These are phyloP conservation scores for Thymallus thymallus DNA, from an alignment of 2,113 vertebrate genomes.

Conservation along the genomic window DNA sequence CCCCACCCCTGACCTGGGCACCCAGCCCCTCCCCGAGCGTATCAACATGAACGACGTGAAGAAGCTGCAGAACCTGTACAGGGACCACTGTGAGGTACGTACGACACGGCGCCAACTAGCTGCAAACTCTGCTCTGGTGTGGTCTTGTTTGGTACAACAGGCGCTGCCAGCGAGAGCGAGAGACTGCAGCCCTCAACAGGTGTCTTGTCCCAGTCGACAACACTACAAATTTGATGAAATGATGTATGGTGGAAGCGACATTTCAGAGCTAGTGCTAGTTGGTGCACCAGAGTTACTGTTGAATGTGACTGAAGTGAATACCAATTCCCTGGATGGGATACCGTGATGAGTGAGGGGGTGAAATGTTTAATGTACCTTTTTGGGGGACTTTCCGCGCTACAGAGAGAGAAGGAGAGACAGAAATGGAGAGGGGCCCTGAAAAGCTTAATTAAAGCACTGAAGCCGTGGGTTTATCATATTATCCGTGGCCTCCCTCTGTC, in stretches of 20 bases:
- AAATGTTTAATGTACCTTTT: neutral
- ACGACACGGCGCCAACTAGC: neutral
- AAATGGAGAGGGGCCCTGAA: neutral
- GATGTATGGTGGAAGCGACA: constrained; percentile 2
- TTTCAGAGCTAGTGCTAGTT: constrained; percentile 12
- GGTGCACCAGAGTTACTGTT: neutral
- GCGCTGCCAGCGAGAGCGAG: neutral
- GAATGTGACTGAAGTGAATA: constrained; percentile 20
- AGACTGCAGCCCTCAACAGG: constrained; percentile 18
- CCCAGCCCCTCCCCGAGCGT: constrained; percentile 79
- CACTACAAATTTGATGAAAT: too few species aligned
- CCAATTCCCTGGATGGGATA: constrained; percentile 6
- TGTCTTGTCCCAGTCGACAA: neutral
- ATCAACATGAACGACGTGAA: constrained; percentile 84
- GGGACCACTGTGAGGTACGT: constrained; percentile 91
- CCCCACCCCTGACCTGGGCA: constrained; percentile 81
- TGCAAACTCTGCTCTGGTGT: neutral
- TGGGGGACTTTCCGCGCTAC: neutral
- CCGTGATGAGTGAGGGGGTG: neutral
- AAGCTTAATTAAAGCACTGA: constrained; percentile 59
- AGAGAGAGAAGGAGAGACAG: neutral
- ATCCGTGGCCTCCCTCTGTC: constrained; percentile 65
- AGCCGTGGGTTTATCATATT: constrained; percentile 68
- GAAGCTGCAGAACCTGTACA: constrained; percentile 88
- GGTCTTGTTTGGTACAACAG: too few species aligned